Evolutionary conservation across 2,888 invertebrate genomes (phyloP).

Genomic region (Epistrophella euchroma): DNA sequence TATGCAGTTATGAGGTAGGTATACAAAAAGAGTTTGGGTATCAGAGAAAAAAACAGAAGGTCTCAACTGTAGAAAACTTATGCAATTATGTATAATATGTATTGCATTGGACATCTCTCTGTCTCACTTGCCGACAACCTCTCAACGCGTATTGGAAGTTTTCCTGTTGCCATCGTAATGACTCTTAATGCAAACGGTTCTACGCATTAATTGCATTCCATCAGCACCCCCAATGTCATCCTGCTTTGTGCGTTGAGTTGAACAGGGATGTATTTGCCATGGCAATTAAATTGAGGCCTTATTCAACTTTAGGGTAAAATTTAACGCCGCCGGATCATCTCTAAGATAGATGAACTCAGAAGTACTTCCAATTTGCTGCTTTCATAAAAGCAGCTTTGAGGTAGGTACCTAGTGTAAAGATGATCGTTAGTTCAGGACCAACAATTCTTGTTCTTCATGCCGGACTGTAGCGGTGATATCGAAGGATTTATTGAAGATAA

Average conservation of each 20-base stretch:
- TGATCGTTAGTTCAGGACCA: too few relatives aligned
- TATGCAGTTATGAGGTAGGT: too few relatives aligned
- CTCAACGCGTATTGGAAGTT: slow-evolving; percentile 35
- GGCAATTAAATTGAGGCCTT: background rate
- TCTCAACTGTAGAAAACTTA: background rate
- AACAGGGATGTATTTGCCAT: background rate
- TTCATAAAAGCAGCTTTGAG: too few relatives aligned
- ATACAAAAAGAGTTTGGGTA: slow-evolving; percentile 4
- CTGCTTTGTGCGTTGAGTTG: background rate
- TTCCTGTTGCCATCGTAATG: slow-evolving; percentile 57
- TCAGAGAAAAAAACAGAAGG: background rate
- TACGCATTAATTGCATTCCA: slow-evolving; percentile 71
- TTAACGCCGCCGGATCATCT: too few relatives aligned
- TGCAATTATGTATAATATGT: background rate
- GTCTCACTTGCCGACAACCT: slow-evolving; percentile 36
- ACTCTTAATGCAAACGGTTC: slow-evolving; percentile 72
- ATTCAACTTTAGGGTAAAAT: too few relatives aligned
- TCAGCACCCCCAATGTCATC: slow-evolving; percentile 14
- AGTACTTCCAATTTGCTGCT: too few relatives aligned
- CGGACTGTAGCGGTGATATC: too few relatives aligned
- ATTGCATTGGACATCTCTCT: slow-evolving; percentile 47
- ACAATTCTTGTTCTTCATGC: too few relatives aligned
- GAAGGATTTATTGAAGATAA: too few relatives aligned
- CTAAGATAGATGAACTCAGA: too few relatives aligned
- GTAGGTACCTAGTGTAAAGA: too few relatives aligned